Base-by-base conservation (phyloP, 2,113 vertebrate genomes). In the Cichladusa arquata region DNA sequence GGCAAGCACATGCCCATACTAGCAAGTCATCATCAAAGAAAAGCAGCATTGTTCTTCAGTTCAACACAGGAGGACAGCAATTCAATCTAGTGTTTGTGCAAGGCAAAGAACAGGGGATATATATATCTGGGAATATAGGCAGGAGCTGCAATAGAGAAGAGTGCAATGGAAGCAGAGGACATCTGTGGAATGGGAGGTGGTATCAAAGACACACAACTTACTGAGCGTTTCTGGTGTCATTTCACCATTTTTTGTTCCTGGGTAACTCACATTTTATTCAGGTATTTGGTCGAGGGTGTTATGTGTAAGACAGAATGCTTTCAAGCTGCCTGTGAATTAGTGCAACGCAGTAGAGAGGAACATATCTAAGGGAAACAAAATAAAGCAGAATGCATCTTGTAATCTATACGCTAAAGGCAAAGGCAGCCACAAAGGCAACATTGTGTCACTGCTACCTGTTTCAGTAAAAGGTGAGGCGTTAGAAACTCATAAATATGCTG, bases 211-310 rank as follows among this genome's bases (percentile, higher is more conserved):
- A 86, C 51, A 42, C 54, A 81, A 86, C 12, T 72, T 83, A 81
- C 71, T 51, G 82, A 88, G 64, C 5, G 4, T 50, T 88, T 79
- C 42, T 81, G 88, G 94, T 93, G 61, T 94, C 90, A 50, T 90
- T 94, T 94, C 88, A 86, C 90, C 90, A 87, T 95, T 95, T 93
- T 90, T 96, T 94, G 87, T 95, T 95, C 90, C 76, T 54, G 58
- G 29, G 67, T 50, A 91, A 74, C 67, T 90, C 69, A 36, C 84
- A 56, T 88, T 53, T 86, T 94, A 90, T 90, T 92, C 92, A 92
- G 77, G 80, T 90, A 78, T 92, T 94, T 1, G 19, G 14, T 38
- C 67, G 38, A 92, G 66, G 92, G 48, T 91, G 84, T 73, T 85
- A 36, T 42, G 78, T 88, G 90, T 92, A 86, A 95, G 70, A 18